phyloP scores from a whole-genome alignment of 2,113 vertebrate genomes.

The Perccottus glenii region DNA sequence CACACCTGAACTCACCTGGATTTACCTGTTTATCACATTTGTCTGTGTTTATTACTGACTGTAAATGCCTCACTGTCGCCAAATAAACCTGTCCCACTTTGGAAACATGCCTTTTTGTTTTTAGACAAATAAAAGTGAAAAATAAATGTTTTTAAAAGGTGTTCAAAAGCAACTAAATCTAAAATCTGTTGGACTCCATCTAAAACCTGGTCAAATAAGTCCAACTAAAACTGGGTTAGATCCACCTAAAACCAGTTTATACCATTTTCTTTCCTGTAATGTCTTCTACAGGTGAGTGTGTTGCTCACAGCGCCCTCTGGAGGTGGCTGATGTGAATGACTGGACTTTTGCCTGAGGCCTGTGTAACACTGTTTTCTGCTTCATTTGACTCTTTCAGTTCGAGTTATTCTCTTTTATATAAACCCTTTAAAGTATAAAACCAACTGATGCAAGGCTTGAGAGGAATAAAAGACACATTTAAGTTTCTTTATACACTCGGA shows the following conservation, averaged over 20 bases:
- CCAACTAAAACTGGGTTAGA: too few species aligned
- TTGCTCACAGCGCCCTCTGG: not conserved
- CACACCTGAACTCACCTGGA: not conserved
- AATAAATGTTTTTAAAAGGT: too few species aligned
- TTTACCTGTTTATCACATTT: slow-evolving; percentile 7
- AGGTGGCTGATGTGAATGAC: not conserved
- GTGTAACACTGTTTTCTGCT: not conserved
- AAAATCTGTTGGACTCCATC: too few species aligned
- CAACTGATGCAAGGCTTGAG: too few species aligned
- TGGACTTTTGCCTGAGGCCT: not conserved
- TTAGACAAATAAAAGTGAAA: not conserved
- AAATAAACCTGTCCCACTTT: not conserved
- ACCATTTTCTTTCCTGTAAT: too few species aligned
- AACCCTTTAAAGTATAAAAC: not conserved
- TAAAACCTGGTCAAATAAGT: too few species aligned
- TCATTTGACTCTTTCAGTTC: not conserved
- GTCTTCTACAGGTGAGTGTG: too few species aligned
- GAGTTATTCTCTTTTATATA: not conserved
- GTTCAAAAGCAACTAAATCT: too few species aligned
- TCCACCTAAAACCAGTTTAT: too few species aligned
- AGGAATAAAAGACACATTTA: not conserved
- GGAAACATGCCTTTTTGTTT: not conserved
- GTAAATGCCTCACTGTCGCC: not conserved
- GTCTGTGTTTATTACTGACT: slow-evolving; percentile 7
- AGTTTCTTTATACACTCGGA: too few species aligned